phyloP scores from a whole-genome alignment of 2,797 vertebrate genomes.

The Alauda arvensis region DNA sequence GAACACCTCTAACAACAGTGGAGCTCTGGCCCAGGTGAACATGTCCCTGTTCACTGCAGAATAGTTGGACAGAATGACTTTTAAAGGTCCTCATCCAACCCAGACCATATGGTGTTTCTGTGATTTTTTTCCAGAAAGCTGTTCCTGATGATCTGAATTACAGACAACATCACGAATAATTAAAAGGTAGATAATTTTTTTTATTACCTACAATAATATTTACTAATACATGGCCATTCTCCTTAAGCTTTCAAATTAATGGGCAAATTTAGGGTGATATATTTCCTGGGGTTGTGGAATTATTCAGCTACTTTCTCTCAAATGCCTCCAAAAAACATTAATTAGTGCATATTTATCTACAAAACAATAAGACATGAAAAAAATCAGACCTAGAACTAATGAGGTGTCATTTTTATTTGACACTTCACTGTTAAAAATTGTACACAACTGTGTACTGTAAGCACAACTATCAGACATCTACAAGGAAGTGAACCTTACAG shows the following conservation, averaged over 20 bases:
- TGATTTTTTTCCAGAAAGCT: neutral
- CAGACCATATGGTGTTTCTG: neutral
- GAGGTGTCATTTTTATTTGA: neutral
- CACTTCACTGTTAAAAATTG: neutral
- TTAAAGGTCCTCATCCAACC: neutral
- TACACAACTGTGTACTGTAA: neutral
- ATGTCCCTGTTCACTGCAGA: neutral
- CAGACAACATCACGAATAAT: neutral
- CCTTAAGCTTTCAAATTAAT: neutral
- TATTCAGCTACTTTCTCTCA: neutral
- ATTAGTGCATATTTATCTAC: neutral
- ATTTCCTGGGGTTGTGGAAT: neutral
- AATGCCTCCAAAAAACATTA: neutral
- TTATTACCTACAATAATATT: neutral
- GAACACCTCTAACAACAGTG: neutral
- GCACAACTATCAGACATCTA: neutral
- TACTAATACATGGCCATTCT: neutral
- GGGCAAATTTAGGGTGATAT: neutral
- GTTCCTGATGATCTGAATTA: neutral
- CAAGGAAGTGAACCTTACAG: fast-evolving
- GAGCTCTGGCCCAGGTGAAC: neutral
- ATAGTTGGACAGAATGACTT: neutral
- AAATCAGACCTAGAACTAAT: neutral
- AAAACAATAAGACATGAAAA: neutral
- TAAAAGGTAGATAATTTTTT: neutral